Percentiles rank a stretch among this genome's conserved stretches.
phyloP scores from a whole-genome alignment of 2,888 invertebrate species.

The Calameuta filiformis region DNA sequence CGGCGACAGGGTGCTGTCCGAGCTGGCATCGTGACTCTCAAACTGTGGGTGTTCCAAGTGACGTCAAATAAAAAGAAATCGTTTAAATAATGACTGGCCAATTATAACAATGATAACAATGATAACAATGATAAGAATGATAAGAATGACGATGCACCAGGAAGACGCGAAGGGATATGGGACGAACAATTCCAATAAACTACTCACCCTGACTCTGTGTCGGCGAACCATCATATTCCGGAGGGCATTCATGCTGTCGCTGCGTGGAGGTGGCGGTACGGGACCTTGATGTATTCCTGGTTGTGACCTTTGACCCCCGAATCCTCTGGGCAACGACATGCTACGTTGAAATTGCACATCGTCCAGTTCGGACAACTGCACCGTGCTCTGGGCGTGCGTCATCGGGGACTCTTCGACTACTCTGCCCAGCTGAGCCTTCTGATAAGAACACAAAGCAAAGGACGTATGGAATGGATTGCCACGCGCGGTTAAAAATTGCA shows the following conservation, averaged over 20 bases:
- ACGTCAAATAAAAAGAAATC: conserved; percentile 22
- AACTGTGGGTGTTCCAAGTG: conserved; percentile 38
- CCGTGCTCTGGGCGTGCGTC: conserved; percentile 53
- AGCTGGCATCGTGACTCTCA: conserved; percentile 55
- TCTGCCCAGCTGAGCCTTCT: conserved; percentile 52
- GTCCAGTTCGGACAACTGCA: conserved; percentile 52
- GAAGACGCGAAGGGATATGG: neutral
- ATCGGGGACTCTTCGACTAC: conserved; percentile 54
- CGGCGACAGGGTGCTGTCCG: conserved; percentile 58
- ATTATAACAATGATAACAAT: neutral
- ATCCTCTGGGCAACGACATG: conserved; percentile 65
- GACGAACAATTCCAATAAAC: neutral
- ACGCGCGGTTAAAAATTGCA: neutral
- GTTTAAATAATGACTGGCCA: neutral
- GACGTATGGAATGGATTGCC: neutral
- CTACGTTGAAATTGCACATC: conserved; percentile 63
- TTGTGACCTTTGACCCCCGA: conserved; percentile 57
- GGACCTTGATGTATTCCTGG: conserved; percentile 50
- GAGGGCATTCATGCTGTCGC: conserved; percentile 64
- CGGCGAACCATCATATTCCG: conserved; percentile 61
- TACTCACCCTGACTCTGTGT: conserved; percentile 58
- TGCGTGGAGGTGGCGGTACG: conserved; percentile 62
- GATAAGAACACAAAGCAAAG: neutral
- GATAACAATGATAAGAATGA: neutral
- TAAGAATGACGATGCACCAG: neutral